phyloP scores from a whole-genome alignment of 2,113 vertebrate species.

The Crotalus horridus region DNA sequence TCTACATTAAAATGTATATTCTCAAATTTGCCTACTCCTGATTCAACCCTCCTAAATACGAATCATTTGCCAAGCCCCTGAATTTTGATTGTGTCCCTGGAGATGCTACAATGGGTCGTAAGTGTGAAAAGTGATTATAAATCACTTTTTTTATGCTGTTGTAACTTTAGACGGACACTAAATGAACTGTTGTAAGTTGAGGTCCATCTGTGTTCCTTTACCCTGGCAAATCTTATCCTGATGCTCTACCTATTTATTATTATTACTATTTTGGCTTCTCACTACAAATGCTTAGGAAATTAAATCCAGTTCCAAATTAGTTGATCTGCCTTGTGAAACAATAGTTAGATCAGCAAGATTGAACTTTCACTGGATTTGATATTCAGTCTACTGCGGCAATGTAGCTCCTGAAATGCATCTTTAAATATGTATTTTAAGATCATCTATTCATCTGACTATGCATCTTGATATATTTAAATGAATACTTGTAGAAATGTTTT shows the following conservation, averaged over 20 bases:
- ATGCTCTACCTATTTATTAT: background rate
- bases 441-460: background rate
- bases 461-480: background rate
- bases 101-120: no score
- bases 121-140: no score
- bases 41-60: no score
- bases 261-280: background rate
- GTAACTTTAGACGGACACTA: no score
- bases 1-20: no score
- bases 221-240: background rate
- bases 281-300: background rate
- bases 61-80: no score
- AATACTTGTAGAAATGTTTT: background rate
- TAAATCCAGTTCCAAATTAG: background rate
- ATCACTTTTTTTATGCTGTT: no score
- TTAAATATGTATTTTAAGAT: background rate
- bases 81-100: no score
- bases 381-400: background rate
- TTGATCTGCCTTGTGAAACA: background rate
- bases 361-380: background rate
- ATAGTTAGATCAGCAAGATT: background rate
- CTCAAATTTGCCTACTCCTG: no score
- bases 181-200: no score
- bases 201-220: no score
- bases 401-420: background rate